Conservation (phyloP, 2,113 vertebrate species). For the Cacatua alba region DNA sequence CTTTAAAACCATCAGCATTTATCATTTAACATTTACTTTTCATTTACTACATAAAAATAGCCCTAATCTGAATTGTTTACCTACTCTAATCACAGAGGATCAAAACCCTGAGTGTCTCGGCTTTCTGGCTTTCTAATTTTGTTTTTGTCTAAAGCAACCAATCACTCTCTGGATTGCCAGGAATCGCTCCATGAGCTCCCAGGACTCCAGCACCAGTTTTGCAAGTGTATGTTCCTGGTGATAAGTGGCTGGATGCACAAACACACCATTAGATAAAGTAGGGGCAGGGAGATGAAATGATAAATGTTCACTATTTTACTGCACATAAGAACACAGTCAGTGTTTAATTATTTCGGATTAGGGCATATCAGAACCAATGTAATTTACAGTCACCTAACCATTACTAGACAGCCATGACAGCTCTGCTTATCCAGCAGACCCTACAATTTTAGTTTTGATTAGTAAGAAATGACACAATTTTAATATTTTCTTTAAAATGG, state of each 20-base stretch:
- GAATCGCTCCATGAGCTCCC: fast-evolving
- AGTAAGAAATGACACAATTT: not conserved
- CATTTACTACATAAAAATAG: not conserved
- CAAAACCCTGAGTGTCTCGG: not conserved
- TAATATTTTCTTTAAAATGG: not conserved
- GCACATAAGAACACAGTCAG: not conserved
- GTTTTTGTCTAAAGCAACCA: not conserved
- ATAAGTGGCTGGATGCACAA: not conserved
- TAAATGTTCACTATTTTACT: not conserved
- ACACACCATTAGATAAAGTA: not conserved
- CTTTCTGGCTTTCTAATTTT: not conserved
- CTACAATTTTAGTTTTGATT: not conserved
- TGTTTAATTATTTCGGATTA: not conserved
- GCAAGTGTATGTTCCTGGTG: not conserved
- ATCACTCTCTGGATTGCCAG: not conserved
- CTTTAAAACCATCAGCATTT: not conserved
- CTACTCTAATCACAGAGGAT: not conserved
- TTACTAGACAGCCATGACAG: not conserved
- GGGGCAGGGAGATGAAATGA: fast-evolving
- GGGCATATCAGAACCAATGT: not conserved
- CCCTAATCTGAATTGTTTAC: not conserved
- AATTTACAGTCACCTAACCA: not conserved
- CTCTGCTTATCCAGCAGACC: not conserved
- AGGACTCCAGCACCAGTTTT: not conserved
- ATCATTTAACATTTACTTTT: not conserved